phyloP scores from a whole-genome alignment of 2,113 vertebrate species.

The Galbula dea region DNA sequence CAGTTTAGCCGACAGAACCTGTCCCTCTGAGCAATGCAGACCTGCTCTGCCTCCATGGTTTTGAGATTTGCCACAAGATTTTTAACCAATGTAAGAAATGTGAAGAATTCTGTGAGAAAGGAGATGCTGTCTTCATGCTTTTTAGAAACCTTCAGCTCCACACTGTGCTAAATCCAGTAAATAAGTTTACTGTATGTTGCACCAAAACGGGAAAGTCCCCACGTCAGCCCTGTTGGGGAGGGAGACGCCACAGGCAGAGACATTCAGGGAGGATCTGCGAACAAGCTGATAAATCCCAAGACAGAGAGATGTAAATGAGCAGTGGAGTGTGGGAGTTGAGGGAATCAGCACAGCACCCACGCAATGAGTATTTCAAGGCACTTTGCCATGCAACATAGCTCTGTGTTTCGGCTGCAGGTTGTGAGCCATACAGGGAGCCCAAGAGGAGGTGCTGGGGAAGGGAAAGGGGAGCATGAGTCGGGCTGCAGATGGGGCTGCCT shows the following conservation, averaged over 20 bases:
- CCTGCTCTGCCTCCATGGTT: not conserved
- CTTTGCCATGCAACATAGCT: not conserved
- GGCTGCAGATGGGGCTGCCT: not conserved
- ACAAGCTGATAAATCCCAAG: not conserved
- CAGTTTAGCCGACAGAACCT: not conserved
- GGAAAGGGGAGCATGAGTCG: not conserved
- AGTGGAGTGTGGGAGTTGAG: not conserved
- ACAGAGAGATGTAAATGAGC: constrained; percentile 43
- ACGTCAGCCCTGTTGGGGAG: not conserved
- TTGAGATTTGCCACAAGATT: not conserved
- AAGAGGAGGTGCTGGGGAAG: not conserved
- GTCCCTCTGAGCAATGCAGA: not conserved
- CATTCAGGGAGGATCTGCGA: not conserved
- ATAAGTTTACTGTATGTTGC: not conserved
- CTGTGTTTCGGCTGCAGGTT: not conserved
- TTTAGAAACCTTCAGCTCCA: not conserved
- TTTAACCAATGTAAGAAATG: not conserved
- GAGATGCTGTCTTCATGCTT: not conserved
- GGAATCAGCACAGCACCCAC: constrained; percentile 3
- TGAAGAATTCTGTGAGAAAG: not conserved
- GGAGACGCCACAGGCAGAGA: not conserved
- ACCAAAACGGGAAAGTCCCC: not conserved
- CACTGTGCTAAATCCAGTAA: not conserved
- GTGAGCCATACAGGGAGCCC: not conserved
- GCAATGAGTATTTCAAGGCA: not conserved